These are phyloP conservation scores for Akabosia matsudoensis DNA, from an alignment of 1,140 invertebrate genomes.

Conservation along the genomic window DNA sequence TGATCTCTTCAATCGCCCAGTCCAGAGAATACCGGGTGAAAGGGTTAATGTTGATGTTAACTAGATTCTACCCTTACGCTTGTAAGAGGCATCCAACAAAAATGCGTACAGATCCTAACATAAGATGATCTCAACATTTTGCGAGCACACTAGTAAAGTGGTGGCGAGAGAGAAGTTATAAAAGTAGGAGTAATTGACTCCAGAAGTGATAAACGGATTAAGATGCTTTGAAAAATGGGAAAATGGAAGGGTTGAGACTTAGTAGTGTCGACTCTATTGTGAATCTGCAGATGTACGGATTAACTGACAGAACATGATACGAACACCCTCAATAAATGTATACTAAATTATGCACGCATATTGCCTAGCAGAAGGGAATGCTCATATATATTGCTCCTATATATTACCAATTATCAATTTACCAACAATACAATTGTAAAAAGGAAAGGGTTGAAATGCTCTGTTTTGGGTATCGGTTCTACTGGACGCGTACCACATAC, in stretches of 20 bases:
- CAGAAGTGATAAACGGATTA: conserved; percentile 18
- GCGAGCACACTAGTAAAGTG: too few species aligned
- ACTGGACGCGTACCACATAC: not conserved
- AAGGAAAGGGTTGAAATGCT: conserved; percentile 4
- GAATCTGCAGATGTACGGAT: not conserved
- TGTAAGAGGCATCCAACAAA: too few species aligned
- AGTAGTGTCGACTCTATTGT: too few species aligned
- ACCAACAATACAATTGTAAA: not conserved
- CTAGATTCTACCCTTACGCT: too few species aligned
- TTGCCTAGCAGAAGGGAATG: not conserved
- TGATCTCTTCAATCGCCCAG: too few species aligned
- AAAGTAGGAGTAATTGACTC: conserved; percentile 3
- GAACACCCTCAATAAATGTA: not conserved
- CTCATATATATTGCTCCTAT: too few species aligned
- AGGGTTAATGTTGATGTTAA: too few species aligned
- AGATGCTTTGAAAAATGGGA: not conserved
- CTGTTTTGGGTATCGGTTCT: not conserved
- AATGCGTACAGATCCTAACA: too few species aligned
- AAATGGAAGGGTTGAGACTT: not conserved
- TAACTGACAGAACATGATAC: not conserved
- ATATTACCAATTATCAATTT: conserved; percentile 14
- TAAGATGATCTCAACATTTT: too few species aligned
- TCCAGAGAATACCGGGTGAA: too few species aligned
- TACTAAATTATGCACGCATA: not conserved
- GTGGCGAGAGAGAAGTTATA: not conserved